Conservation (phyloP, 1,140 invertebrate genomes). For the Philotrypesis tridentata region DNA sequence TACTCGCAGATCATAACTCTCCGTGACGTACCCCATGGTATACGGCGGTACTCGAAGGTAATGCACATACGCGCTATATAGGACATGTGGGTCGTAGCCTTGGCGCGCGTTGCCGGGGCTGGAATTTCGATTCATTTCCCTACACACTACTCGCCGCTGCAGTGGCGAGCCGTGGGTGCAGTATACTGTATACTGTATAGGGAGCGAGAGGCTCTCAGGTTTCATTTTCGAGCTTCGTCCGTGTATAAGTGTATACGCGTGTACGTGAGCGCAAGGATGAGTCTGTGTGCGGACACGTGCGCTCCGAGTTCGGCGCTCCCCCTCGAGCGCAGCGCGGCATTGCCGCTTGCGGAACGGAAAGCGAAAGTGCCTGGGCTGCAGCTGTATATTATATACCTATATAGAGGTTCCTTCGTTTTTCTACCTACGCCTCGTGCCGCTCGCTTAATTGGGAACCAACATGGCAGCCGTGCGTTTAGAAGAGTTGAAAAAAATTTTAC, state of each 20-base stretch:
- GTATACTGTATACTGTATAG: neutral
- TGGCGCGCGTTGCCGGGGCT: constrained; percentile 10
- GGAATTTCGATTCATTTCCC: constrained; percentile 60
- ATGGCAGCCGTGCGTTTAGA: constrained; percentile 56
- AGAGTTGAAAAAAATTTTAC: too few relatives aligned
- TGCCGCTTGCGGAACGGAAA: neutral
- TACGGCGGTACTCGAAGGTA: neutral
- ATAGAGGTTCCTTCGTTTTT: constrained; percentile 56
- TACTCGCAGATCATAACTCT: too few relatives aligned
- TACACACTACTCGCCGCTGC: neutral
- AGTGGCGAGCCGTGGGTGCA: neutral
- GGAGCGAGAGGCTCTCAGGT: constrained; percentile 30
- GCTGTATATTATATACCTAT: neutral
- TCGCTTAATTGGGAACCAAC: constrained; percentile 68
- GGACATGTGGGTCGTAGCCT: constrained; percentile 18
- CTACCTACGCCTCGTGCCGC: constrained; percentile 50
- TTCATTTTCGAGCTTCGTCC: constrained; percentile 6
- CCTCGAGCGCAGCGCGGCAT: neutral
- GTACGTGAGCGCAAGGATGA: neutral
- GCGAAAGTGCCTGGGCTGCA: neutral
- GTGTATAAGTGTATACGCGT: too few relatives aligned
- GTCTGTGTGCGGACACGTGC: constrained; percentile 33
- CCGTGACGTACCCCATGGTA: neutral
- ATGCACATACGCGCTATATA: neutral
- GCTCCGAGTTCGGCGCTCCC: neutral